A percentile compares a stretch with the other conserved stretches of the same genome.
These are phyloP conservation scores for Cacatua alba DNA, from an alignment of 2,113 vertebrate species.

Conservation along the genomic window DNA sequence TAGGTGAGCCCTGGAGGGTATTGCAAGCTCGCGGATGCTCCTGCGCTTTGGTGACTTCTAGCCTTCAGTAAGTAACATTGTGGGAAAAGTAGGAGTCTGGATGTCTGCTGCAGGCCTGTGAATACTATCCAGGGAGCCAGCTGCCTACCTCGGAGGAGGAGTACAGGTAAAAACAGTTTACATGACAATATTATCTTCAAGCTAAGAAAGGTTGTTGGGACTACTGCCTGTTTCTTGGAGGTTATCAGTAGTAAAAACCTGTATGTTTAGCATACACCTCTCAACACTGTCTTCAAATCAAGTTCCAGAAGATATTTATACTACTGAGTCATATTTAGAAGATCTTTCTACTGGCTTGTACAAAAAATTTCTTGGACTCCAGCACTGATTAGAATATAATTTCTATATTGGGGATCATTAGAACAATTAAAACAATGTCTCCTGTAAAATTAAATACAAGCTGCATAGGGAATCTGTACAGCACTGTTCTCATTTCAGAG, in stretches of 20 bases:
- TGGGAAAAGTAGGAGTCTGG: not conserved
- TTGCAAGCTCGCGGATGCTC: not conserved
- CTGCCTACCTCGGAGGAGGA: not conserved
- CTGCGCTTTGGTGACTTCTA: not conserved
- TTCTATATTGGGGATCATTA: slow-evolving; percentile 38
- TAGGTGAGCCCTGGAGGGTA: not conserved
- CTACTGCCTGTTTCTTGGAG: not conserved
- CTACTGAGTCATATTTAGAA: not conserved
- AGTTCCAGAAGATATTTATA: not conserved
- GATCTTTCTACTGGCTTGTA: slow-evolving; percentile 4
- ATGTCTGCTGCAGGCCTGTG: not conserved
- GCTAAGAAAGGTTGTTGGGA: not conserved
- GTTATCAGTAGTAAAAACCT: not conserved
- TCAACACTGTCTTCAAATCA: not conserved
- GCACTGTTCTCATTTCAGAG: not conserved
- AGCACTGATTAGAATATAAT: not conserved
- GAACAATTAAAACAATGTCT: slow-evolving; percentile 61
- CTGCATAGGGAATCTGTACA: not conserved
- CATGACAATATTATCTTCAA: not conserved
- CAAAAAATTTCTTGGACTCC: slow-evolving; percentile 36
- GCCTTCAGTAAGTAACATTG: not conserved
- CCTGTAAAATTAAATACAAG: slow-evolving; percentile 49
- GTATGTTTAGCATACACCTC: not conserved
- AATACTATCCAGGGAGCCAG: not conserved
- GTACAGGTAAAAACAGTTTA: not conserved